Percentiles rank a stretch among this genome's conserved stretches.
phyloP scores from a whole-genome alignment of 2,113 vertebrate species.

The Plestiodon gilberti region DNA sequence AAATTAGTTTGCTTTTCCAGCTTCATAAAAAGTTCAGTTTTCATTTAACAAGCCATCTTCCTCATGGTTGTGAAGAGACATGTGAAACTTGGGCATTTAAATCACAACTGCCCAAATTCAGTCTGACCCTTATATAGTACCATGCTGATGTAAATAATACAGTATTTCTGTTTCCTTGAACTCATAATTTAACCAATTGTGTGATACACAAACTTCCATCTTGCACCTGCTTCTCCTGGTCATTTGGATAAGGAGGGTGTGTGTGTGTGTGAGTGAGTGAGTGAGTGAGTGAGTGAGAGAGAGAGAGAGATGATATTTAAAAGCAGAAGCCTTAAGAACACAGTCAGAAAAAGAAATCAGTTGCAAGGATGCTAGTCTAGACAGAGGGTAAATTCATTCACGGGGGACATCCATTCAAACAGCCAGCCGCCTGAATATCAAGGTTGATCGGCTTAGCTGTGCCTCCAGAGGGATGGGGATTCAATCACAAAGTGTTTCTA shows the following conservation, averaged over 20 bases:
- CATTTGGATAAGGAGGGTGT: background rate
- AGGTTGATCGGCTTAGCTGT: constrained; percentile 2
- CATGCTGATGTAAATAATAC: background rate
- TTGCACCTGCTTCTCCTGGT: background rate
- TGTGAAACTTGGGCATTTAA: background rate
- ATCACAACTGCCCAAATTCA: background rate
- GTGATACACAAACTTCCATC: background rate
- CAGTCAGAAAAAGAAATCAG: constrained; percentile 62
- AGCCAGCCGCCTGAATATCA: background rate
- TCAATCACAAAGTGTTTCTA: constrained; percentile 13
- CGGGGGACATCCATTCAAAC: constrained; percentile 8
- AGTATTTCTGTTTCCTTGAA: background rate
- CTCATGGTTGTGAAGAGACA: background rate
- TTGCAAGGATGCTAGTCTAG: constrained; percentile 61
- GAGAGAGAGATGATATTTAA: background rate
- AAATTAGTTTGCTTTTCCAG: background rate
- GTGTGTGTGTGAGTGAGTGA: background rate
- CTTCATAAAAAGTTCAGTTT: background rate
- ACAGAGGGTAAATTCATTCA: constrained; percentile 13
- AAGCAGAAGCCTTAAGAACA: background rate
- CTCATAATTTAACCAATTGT: background rate
- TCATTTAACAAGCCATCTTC: background rate
- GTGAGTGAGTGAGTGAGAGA: background rate
- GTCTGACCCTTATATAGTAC: background rate
- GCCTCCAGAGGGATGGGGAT: background rate